phyloP scores from a whole-genome alignment of 2,888 invertebrate genomes.

The Hyposoter dolosus region DNA sequence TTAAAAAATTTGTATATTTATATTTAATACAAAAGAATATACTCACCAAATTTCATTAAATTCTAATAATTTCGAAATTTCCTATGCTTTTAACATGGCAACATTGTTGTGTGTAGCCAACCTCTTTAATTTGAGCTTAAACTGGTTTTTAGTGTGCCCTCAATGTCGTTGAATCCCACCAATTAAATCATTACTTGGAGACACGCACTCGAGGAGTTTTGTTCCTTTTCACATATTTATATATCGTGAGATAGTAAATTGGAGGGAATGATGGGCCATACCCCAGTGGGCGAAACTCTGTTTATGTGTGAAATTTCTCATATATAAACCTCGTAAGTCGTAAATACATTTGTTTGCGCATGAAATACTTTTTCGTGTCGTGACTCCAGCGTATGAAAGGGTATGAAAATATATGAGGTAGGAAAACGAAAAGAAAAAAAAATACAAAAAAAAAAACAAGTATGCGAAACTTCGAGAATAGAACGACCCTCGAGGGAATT shows the following conservation, averaged over 20 bases:
- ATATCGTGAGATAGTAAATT: not conserved
- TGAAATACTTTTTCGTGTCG: conserved; percentile 2
- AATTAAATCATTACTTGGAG: conserved; percentile 77
- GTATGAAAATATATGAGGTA: conserved; percentile 24
- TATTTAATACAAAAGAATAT: too few relatives aligned
- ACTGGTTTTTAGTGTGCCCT: not conserved
- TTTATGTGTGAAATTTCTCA: conserved; percentile 1
- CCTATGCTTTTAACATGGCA: too few relatives aligned
- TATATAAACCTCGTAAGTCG: not conserved
- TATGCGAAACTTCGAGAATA: conserved; percentile 42
- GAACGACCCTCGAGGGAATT: conserved; percentile 23
- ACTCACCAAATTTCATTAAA: too few relatives aligned
- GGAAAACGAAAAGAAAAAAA: conserved; percentile 21
- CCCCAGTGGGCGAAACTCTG: not conserved
- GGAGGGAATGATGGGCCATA: not conserved
- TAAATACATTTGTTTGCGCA: conserved; percentile 3
- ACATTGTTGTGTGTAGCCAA: too few relatives aligned
- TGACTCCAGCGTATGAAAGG: conserved; percentile 4
- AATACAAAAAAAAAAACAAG: too few relatives aligned
- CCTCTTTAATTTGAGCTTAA: not conserved
- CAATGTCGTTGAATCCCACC: conserved; percentile 73
- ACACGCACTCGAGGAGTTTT: conserved; percentile 54
- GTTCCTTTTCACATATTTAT: not conserved
- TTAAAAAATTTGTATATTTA: too few relatives aligned
- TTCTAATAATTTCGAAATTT: too few relatives aligned